Conservation (phyloP, 2,113 vertebrate species). For the Crotalus horridus region DNA sequence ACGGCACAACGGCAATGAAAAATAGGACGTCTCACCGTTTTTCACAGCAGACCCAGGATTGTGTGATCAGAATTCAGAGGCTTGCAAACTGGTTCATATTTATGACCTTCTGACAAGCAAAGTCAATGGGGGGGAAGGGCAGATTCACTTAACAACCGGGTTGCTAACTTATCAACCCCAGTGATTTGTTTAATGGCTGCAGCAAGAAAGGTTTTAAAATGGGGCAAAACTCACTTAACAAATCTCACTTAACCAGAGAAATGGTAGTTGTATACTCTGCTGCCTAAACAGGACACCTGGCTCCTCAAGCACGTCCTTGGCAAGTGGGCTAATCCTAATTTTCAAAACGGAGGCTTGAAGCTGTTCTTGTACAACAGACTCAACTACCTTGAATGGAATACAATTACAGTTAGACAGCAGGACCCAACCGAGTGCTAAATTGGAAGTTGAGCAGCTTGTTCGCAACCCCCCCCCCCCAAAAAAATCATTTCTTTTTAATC, state of each 20-base stretch:
- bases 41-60: neutral
- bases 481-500: neutral
- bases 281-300: neutral
- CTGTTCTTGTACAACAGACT: neutral
- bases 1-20: neutral
- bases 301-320: fast-evolving
- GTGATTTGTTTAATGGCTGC: neutral
- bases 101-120: neutral
- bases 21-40: neutral
- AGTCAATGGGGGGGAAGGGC: neutral
- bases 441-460: neutral
- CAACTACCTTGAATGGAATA: neutral
- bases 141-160: neutral
- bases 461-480: no score
- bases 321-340: neutral
- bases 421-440: neutral
- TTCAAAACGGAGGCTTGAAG: neutral
- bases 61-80: no score
- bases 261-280: neutral
- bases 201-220: neutral
- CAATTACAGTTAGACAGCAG: neutral
- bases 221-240: neutral
- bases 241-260: neutral
- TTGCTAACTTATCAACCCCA: neutral
- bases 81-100: no score